Evolutionary conservation across 1,140 invertebrate genomes (phyloP), one percentile per base, ranked within the genome.

Genomic region (Ips nitidus): DNA sequence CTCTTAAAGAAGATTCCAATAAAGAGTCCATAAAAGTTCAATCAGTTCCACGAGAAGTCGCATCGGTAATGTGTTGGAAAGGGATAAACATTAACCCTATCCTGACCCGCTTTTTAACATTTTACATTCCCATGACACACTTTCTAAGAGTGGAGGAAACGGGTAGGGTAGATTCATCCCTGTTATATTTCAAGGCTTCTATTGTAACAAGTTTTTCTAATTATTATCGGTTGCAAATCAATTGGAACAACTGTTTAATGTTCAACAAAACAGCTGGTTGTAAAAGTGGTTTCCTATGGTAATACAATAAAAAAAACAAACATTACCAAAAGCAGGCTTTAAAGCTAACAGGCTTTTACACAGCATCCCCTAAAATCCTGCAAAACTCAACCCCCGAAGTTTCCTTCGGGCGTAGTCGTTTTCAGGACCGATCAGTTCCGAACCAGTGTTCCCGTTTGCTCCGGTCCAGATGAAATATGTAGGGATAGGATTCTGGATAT

Each of bases 401-500:
- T 6, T 41, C 41, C 58, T 36, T 62, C 70, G 64, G 8, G 39
- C 40, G 39, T 4, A 0, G 22, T 52, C 71, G 71, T 63, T 7
- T 2, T 37, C 8, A 22, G 22, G 4, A 2, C 56, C 71, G 71
- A 73, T 6, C 65, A n/a, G 36, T 4, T 7, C 58, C 71, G 68
- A 68, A 52, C 36, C 36, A 41, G 4, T 63, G 66, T 41, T 62
- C 56, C 38, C 69, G 61, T 65, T 58, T 58, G 58, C 65, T 59
- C 68, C 69, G 69, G 71, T 70, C 68, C 69, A 70, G 71, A 73
- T 73, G 41, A 70, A 64, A 73, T 67, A 64, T 65, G 61, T 66
- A 66, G 71, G 41, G 66, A 56, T 41, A 45, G 62, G 64, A 65
- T 66, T 63, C 57, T 58, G 67, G 66, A 50, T 70, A 67, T 45